Evolutionary conservation across 2,113 vertebrate species (phyloP).

Genomic region (Grus americana): DNA sequence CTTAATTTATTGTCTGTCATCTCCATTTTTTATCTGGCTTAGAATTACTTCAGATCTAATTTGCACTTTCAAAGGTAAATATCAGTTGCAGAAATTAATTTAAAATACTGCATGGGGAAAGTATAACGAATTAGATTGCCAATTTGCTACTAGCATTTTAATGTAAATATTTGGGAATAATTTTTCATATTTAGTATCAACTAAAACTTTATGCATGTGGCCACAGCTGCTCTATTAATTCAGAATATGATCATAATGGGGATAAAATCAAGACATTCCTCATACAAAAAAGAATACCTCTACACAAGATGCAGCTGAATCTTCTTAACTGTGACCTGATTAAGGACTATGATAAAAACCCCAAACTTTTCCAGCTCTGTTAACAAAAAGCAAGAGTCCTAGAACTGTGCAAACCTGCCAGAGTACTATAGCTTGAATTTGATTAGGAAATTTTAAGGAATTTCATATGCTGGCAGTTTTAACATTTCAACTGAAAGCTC

Average conservation of each 20-base stretch:
- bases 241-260: not conserved
- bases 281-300: not conserved
- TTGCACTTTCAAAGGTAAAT: not conserved
- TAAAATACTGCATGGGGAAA: not conserved
- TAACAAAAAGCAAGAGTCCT: not conserved
- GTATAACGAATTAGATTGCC: not conserved
- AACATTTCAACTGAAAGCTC: not conserved
- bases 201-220: not conserved
- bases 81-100: not conserved
- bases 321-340: not conserved
- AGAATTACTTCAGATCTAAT: not conserved
- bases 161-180: not conserved
- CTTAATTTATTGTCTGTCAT: not conserved
- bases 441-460: not conserved
- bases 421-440: not conserved
- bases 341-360: not conserved
- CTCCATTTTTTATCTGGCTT: not conserved
- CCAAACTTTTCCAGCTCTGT: fast-evolving
- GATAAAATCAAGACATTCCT: not conserved
- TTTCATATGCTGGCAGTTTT: not conserved
- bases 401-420: not conserved
- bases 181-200: not conserved
- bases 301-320: not conserved
- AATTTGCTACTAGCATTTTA: not conserved
- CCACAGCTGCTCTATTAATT: not conserved